Evolutionary conservation across 2,888 invertebrate species (phyloP).

Genomic region (Escarpia spicata): DNA sequence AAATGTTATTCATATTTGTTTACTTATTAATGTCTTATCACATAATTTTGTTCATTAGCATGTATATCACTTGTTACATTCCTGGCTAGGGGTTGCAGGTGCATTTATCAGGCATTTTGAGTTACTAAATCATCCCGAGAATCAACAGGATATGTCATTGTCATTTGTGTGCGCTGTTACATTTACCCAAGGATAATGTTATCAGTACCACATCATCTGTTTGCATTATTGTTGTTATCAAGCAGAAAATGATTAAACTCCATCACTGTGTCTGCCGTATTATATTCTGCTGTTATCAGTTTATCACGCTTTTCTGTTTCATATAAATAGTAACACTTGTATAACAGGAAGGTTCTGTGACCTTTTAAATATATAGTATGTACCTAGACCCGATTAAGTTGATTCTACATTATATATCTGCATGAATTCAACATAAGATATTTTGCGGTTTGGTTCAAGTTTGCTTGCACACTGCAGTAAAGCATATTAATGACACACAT

Average conservation of each 20-base stretch:
- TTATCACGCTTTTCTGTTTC: background rate
- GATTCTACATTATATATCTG: background rate
- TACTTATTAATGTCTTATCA: background rate
- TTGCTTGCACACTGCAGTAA: no score
- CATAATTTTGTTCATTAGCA: background rate
- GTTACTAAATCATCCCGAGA: background rate
- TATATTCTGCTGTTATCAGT: background rate
- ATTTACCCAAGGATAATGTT: background rate
- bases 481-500: no score
- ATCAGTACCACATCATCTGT: background rate
- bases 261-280: background rate
- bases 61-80: no score
- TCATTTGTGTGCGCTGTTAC: background rate
- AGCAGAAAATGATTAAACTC: no score
- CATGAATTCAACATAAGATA: background rate
- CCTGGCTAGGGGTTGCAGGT: no score
- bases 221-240: background rate
- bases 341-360: no score
- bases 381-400: background rate
- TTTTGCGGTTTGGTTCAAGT: no score
- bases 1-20: no score
- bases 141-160: background rate
- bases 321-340: background rate
- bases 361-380: background rate
- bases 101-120: background rate